Percentiles rank a stretch among this genome's conserved stretches.
Evolutionary conservation across 2,888 invertebrate species (phyloP).

Genomic region (Lepidocyrtoides sp.): DNA sequence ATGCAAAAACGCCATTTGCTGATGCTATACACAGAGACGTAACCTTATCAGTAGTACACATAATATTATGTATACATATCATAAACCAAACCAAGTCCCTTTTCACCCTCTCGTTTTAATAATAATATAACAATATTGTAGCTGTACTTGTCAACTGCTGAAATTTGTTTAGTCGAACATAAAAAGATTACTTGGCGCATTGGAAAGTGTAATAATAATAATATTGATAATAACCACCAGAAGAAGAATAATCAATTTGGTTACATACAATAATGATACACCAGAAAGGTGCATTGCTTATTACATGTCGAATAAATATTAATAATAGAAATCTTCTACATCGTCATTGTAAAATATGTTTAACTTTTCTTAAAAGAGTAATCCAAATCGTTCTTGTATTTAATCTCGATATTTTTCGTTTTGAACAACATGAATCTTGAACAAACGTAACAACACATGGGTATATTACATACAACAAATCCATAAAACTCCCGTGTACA

Average conservation of each 20-base stretch:
- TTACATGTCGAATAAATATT: not conserved
- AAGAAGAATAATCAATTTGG: slow-evolving; percentile 5
- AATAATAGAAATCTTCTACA: slow-evolving; percentile 19
- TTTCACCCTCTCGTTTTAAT: no score
- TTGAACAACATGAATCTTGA: slow-evolving; percentile 72
- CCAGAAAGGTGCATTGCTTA: slow-evolving; percentile 3
- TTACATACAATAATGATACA: not conserved
- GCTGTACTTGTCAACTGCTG: no score
- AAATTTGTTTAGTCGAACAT: not conserved
- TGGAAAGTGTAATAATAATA: not conserved
- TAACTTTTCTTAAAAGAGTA: slow-evolving; percentile 39
- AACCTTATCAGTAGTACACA: not conserved
- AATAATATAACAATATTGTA: not conserved
- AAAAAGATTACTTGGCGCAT: slow-evolving; percentile 18
- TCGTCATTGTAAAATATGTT: slow-evolving; percentile 47
- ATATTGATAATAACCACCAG: not conserved
- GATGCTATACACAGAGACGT: not conserved
- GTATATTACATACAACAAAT: slow-evolving; percentile 14
- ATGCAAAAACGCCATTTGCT: not conserved
- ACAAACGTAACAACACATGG: slow-evolving; percentile 58
- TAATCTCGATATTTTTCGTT: slow-evolving; percentile 76
- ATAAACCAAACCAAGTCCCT: not conserved
- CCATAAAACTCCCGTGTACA: not conserved
- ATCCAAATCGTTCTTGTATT: slow-evolving; percentile 69
- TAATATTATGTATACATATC: not conserved